Base-by-base conservation (phyloP, 2,888 invertebrate genomes). In the Lepidochrysops patricia region DNA sequence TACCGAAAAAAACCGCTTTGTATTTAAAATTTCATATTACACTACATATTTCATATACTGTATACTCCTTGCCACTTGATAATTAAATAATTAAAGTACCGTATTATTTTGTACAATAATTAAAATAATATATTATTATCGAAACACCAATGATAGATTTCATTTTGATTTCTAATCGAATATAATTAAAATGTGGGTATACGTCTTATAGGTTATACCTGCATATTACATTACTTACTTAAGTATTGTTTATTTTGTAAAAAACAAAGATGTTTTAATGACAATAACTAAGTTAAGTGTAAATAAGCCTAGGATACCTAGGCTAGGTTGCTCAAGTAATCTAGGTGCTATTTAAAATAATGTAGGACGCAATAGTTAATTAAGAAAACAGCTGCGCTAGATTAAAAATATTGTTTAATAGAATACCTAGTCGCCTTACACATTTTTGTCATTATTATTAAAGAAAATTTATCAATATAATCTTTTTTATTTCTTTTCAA, bases 371-470 rank as follows among this genome's bases (percentile, higher is more conserved):
- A 29, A 25, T 7, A 12, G 12, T 54, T 19, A 12, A 2, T 19
- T 19, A 25, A 49, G 4, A 3, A 54, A 29, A 4, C 27, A 29
- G 19, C 19, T 54, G 54, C 52, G 27, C 19, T 52, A 54, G 15
- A 19, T 27, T 54, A 9, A 54, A 19, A 15, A 32, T 32, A 54
- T 54, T 32, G 29, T 54, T 13, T 37, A 37, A 9, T 4, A 27
- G 32, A 54, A 54, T 32, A 26, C 54, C 54, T 54, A 54, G 54
- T 54, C 52, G 52, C 52, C 54, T 54, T 32, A 54, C 54, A 29
- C 13, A n/a, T 54, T 54, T 54, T 54, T 54, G 54, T 54, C 54
- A 54, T 54, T 54, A 54, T 54, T 52, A 27, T 52, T 27, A 32
- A 54, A 54, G 29, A 54, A 54, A 54, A 27, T 27, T 52, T 15